A percentile compares a stretch with the other conserved stretches of the same genome.
Evolutionary conservation across 2,113 vertebrate species (phyloP).

Genomic region (Euleptes europaea): DNA sequence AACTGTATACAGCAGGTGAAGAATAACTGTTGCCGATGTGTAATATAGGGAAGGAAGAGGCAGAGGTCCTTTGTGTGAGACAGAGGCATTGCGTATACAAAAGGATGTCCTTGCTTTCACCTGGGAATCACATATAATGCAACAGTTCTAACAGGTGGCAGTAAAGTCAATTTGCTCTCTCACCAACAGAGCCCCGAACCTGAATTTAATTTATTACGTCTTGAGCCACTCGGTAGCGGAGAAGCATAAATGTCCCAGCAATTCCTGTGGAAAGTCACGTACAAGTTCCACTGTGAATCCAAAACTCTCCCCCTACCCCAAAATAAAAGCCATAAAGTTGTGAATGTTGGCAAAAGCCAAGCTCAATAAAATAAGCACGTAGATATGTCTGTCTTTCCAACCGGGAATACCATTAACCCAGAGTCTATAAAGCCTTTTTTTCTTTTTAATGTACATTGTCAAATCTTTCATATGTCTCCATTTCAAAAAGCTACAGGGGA

Average conservation of each 20-base stretch:
- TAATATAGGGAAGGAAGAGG: too few relatives aligned
- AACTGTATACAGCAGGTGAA: too few relatives aligned
- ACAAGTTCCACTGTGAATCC: not conserved
- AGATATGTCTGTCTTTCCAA: not conserved
- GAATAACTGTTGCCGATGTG: too few relatives aligned
- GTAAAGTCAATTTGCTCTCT: not conserved
- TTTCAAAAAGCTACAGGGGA: not conserved
- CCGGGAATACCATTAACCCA: not conserved
- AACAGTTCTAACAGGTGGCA: not conserved
- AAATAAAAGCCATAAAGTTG: not conserved
- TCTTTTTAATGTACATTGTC: not conserved
- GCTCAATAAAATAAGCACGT: not conserved
- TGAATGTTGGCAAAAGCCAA: not conserved
- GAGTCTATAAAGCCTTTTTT: not conserved
- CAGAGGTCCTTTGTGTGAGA: too few relatives aligned
- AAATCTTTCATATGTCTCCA: slow-evolving; percentile 31
- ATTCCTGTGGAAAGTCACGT: not conserved
- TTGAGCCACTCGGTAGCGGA: not conserved
- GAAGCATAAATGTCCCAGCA: not conserved
- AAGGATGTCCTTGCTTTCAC: not conserved
- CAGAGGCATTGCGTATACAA: too few relatives aligned
- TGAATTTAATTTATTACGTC: not conserved
- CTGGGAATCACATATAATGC: not conserved
- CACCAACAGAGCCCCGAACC: not conserved
- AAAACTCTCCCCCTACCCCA: not conserved